Evolutionary conservation across 2,888 invertebrate species (phyloP), one percentile per base, ranked within the genome.

Genomic region (Chirona hameri): DNA sequence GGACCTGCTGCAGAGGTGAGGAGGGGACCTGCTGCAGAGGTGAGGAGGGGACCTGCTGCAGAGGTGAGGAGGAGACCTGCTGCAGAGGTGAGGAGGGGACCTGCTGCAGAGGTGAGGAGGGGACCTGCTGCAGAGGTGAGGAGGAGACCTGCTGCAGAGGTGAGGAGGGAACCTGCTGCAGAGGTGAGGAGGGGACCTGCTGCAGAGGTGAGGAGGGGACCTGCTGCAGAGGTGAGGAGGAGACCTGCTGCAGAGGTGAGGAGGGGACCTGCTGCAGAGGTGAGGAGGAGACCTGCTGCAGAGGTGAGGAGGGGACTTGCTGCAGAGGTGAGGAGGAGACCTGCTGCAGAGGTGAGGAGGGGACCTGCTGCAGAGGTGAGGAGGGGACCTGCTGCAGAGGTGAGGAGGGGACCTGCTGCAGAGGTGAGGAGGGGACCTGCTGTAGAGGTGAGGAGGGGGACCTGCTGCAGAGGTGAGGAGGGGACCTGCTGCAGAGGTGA

Each of bases 141-240:
- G 9, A n/a, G n/a, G n/a, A n/a, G 86, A 87, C 83, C 83, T 86
- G 57, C 83, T 87, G 31, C 86, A 86, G 82, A 85, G 86, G 85
- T 85, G 80, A 79, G 84, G 9, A n/a, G n/a, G n/a, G 27, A 86
- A 87, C 83, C 83, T 86, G 57, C 83, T 87, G 31, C 86, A 86
- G 82, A 85, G 86, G 85, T 85, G 80, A 79, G 84, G 9, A n/a
- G n/a, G n/a, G 27, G 86, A 87, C 83, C 83, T 86, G 57, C 83
- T 87, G 31, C 86, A 86, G 82, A 85, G 86, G 85, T 85, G 80
- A 79, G 84, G 9, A n/a, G n/a, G n/a, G 27, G 86, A 87, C 83
- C 83, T 86, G 57, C 83, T 87, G 31, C 86, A 86, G 82, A 85
- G 86, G 85, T 85, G 80, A 79, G 84, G 9, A n/a, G n/a, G n/a